Base-by-base conservation (phyloP, 2,888 invertebrate genomes). In the Spicauda simplicius region DNA sequence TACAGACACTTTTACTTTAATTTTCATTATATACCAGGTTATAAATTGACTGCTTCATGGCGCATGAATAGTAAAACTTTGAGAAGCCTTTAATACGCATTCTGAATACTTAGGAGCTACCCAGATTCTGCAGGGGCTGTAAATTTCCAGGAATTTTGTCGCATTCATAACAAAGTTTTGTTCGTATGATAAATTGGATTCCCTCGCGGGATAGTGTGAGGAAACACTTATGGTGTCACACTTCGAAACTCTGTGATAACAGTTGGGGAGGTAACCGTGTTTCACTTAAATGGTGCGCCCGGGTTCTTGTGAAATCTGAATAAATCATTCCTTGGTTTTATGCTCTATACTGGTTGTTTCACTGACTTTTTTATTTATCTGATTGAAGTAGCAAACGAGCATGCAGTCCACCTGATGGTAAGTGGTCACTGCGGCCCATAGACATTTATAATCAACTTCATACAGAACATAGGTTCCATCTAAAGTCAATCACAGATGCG, bases 141-240 rank as follows among this genome's bases (percentile, higher is more conserved):
- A 64, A 60, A 64, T 69, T 30, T 19, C 54, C 58, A 54, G 66
- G 53, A 61, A 61, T 52, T 61, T 61, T 37, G 30, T 41, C 41
- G 14, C 33, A 20, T 33, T 37, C 52, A 53, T 61, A 52, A 61
- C 61, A 52, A 61, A 61, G 61, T 61, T 61, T 19, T 33, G 37
- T 53, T 12, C 52, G 19, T 52, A 61, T 61, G 61, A 61, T 61
- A 61, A 61, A 61, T 61, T 61, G 61, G 18, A 61, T 61, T 61
- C 61, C 33, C 41, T 14, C 61, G 14, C 52, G 52, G 61, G 59
- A 10, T 33, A 45, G 25, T 25, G 18, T 60, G 33, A 25, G 50
- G 58, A 25, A 60, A 60, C 60, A 60, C 60, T 59, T 59, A 59
- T 59, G 59, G 60, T 33, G 60, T 50, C 50, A 55, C 45, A 55